These are phyloP conservation scores for Pardosa pseudoannulata DNA, from an alignment of 2,888 invertebrate genomes.

Conservation along the genomic window DNA sequence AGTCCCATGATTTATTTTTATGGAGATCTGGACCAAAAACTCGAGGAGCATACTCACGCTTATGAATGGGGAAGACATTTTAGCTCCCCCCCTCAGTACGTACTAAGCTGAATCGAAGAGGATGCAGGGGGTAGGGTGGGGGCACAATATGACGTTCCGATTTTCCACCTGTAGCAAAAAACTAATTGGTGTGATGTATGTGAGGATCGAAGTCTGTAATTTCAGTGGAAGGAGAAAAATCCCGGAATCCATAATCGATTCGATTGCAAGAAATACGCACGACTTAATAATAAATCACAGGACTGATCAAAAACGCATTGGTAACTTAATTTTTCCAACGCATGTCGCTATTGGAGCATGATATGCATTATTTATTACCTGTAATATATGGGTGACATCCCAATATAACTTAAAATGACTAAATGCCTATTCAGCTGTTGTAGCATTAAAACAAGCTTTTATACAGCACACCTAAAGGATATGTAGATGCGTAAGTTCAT, in stretches of 20 bases:
- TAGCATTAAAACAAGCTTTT: not conserved
- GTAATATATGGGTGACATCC: slow-evolving; percentile 23
- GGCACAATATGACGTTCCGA: slow-evolving; percentile 48
- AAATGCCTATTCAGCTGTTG: too few relatives aligned
- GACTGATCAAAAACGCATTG: slow-evolving; percentile 33
- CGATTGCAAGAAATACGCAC: slow-evolving; percentile 33
- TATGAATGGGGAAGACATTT: not conserved
- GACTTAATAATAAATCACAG: slow-evolving; percentile 60
- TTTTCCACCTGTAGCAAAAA: slow-evolving; percentile 38
- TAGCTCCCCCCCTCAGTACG: slow-evolving; percentile 4
- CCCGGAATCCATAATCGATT: slow-evolving; percentile 55
- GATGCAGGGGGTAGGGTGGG: not conserved
- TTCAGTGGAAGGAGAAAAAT: slow-evolving; percentile 40
- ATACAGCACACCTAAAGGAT: too few relatives aligned
- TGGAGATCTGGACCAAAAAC: slow-evolving; percentile 52
- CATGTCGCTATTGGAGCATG: slow-evolving; percentile 31
- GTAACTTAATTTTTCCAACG: slow-evolving; percentile 55
- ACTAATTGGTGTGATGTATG: slow-evolving; percentile 40
- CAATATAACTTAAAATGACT: not conserved
- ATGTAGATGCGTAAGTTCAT: too few relatives aligned
- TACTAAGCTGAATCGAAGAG: not conserved
- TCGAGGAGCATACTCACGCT: not conserved
- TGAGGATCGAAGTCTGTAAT: slow-evolving; percentile 26
- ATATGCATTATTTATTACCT: slow-evolving; percentile 40
- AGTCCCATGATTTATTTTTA: slow-evolving; percentile 63